Evolutionary conservation across 2,888 invertebrate species (phyloP), one percentile per base, ranked within the genome.

Genomic region (Himalopsyche kuldschensis): DNA sequence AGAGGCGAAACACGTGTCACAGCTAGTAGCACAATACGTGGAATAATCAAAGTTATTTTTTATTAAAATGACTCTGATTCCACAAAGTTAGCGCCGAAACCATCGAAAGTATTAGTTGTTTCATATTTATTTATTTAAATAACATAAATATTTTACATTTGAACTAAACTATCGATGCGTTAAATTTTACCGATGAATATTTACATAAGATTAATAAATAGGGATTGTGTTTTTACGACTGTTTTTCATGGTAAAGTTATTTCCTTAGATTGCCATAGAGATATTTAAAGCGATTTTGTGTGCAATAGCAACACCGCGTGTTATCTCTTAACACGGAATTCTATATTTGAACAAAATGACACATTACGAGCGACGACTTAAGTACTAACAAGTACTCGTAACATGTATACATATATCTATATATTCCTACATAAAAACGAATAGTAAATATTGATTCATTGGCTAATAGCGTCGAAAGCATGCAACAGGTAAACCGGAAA

Each of bases 381-480:
- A 69, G 27, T 69, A 69, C 30, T 10, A 30, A 15, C n/a, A 55
- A 55, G 69, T 69, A 69, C 69, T 20, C 15, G 69, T 11, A 30
- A 11, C 27, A 69, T 55, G n/a, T n/a, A n/a, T n/a, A n/a, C n/a
- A n/a, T n/a, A n/a, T n/a, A n/a, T n/a, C n/a, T n/a, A 15, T 15
- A 27, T 69, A 30, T 32, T 10, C 35, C 17, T n/a, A 35, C 20
- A 24, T 76, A 20, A 76, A 76, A 76, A 35, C 35, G 1, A 76
- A 32, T 31, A 10, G 81, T 81, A 81, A 81, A 81, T 81, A 81
- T 81, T 81, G 48, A 81, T 78, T 35, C 77, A 48, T 81, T 41
- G 55, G 81, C 81, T 41, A 81, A 81, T 32, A 81, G 78, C 78
- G 81, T 55, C 48, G 78, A 81, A 69, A 30, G 30, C 69, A 27